Conservation (phyloP, 2,113 vertebrate genomes). For the Orthonyx spaldingii region DNA sequence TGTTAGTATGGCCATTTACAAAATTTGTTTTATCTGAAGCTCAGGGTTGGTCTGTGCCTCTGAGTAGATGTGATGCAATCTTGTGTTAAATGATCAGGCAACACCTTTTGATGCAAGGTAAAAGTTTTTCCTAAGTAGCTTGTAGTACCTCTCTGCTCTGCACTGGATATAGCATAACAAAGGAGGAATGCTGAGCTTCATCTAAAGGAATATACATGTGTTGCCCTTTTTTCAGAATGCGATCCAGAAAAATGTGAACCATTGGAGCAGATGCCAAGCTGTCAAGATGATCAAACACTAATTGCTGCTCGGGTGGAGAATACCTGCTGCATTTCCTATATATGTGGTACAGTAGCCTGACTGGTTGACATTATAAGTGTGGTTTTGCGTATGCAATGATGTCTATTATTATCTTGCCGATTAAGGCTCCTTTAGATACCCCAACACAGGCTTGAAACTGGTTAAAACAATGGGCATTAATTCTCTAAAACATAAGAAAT, state of each 20-base stretch:
- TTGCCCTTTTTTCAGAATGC: slow-evolving; percentile 78
- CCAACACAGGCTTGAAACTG: background rate
- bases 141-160: background rate
- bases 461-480: background rate
- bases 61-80: background rate
- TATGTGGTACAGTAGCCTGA: slow-evolving; percentile 80
- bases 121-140: background rate
- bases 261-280: slow-evolving; percentile 70
- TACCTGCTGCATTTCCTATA: slow-evolving; percentile 87
- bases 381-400: background rate
- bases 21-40: background rate
- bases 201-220: background rate
- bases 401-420: background rate
- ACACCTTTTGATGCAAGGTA: background rate
- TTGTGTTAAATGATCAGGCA: fast-evolving
- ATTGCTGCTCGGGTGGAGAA: slow-evolving; percentile 79
- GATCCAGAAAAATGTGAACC: slow-evolving; percentile 85
- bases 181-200: background rate
- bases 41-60: background rate
- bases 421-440: background rate
- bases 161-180: background rate
- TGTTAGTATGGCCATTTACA: background rate
- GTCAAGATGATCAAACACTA: slow-evolving; percentile 85
- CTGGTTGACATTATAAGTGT: background rate
- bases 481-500: background rate